A percentile compares a stretch with the other conserved stretches of the same genome.
phyloP scores from a whole-genome alignment of 2,888 invertebrate genomes.

The Napeogenes sylphis region DNA sequence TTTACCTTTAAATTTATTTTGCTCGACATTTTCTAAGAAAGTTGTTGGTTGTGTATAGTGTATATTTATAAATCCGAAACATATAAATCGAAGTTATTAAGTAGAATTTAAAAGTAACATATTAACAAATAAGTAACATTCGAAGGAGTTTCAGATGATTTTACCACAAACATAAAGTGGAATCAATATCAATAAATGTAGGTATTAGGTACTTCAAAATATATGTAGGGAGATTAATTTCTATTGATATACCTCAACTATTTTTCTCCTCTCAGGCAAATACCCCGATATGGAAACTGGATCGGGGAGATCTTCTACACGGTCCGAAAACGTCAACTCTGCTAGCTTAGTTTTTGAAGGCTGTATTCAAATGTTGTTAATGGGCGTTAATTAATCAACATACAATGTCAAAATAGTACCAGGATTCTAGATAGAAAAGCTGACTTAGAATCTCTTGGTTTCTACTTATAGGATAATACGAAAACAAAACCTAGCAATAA shows the following conservation, averaged over 20 bases:
- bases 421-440: too few species aligned
- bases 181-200: neutral
- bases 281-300: constrained; percentile 48
- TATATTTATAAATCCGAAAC: too few species aligned
- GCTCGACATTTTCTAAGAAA: neutral
- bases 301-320: constrained; percentile 62
- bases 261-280: constrained; percentile 60
- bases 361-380: constrained; percentile 36
- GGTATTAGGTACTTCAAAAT: neutral
- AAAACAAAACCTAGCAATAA: too few species aligned
- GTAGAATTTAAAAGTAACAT: neutral
- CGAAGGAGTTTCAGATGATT: neutral
- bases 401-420: too few species aligned
- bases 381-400: too few species aligned
- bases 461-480: too few species aligned
- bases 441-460: too few species aligned
- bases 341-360: constrained; percentile 64
- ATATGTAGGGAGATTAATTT: neutral
- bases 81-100: neutral
- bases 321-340: constrained; percentile 63
- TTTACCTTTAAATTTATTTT: constrained; percentile 1
- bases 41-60: too few species aligned
- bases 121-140: neutral
- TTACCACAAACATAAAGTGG: neutral
- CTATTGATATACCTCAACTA: constrained; percentile 51